These are phyloP conservation scores for Limenitis camilla DNA, from an alignment of 2,888 invertebrate species.

Conservation along the genomic window DNA sequence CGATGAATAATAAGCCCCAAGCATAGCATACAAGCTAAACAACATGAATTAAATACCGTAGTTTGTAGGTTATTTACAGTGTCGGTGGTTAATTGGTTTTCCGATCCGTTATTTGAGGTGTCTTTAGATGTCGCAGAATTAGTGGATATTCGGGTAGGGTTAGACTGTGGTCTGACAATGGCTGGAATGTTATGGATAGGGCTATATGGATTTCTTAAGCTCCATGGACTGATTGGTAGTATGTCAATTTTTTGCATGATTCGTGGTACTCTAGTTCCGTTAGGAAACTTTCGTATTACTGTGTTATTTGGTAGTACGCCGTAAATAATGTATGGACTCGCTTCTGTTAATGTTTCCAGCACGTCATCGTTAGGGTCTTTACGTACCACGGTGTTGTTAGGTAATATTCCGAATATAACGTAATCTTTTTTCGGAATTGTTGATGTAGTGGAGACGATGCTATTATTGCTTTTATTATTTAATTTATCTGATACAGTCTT, in stretches of 20 bases:
- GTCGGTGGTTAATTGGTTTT: constrained; percentile 69
- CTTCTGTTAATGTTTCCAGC: constrained; percentile 79
- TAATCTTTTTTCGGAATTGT: constrained; percentile 78
- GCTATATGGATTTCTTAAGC: constrained; percentile 76
- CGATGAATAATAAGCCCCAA: constrained; percentile 54
- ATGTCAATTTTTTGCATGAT: constrained; percentile 74
- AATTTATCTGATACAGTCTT: constrained; percentile 34
- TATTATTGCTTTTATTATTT: constrained; percentile 37
- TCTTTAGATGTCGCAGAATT: constrained; percentile 76
- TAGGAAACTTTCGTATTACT: constrained; percentile 85
- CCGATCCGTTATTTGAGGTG: constrained; percentile 74
- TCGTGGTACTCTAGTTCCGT: constrained; percentile 85
- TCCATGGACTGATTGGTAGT: constrained; percentile 76
- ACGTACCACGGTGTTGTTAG: constrained; percentile 85
- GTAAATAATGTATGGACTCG: constrained; percentile 82
- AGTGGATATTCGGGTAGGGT: constrained; percentile 78
- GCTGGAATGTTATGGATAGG: constrained; percentile 74
- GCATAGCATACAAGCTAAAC: constrained; percentile 67
- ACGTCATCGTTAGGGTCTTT: constrained; percentile 80
- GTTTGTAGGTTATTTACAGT: constrained; percentile 73
- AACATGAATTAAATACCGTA: constrained; percentile 71
- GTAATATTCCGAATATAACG: constrained; percentile 83
- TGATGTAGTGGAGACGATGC: constrained; percentile 37
- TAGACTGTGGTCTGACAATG: constrained; percentile 72
- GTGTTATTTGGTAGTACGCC: constrained; percentile 86